Evolutionary conservation across 2,113 vertebrate genomes (phyloP).

Genomic region (Pelmatolapia mariae): DNA sequence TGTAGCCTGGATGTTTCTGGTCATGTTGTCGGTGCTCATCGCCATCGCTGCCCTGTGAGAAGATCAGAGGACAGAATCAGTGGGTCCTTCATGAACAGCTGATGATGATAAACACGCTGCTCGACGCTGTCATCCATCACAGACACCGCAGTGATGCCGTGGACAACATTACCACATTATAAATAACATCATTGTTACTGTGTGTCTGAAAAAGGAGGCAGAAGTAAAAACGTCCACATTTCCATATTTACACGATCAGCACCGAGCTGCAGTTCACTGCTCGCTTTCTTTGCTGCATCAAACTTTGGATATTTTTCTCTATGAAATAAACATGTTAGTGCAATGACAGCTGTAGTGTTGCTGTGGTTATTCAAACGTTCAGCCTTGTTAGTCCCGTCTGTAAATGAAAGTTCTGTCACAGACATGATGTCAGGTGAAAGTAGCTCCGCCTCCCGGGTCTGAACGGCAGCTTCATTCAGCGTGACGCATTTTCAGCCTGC

Average conservation of each 20-base stretch:
- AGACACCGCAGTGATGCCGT: not conserved
- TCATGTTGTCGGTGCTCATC: not conserved
- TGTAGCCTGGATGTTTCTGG: not conserved
- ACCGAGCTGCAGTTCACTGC: not conserved
- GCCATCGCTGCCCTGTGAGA: not conserved
- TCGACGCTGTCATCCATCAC: not conserved
- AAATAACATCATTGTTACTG: not conserved
- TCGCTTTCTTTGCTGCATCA: not conserved
- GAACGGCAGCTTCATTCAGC: not conserved
- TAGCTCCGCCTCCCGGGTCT: not conserved
- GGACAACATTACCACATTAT: not conserved
- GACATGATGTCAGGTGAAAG: not conserved
- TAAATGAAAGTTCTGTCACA: not conserved
- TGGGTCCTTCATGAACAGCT: not conserved
- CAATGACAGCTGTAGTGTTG: not conserved
- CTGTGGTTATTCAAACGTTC: not conserved
- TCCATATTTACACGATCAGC: not conserved
- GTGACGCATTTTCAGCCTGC: not conserved
- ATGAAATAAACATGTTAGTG: not conserved
- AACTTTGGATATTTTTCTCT: not conserved
- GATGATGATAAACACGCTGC: fast-evolving
- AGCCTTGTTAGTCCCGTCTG: not conserved
- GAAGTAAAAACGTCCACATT: not conserved
- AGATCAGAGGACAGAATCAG: not conserved
- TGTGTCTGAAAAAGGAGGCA: not conserved